Evolutionary conservation across 2,888 invertebrate genomes (phyloP).

Genomic region (Drosophila pseudotakahashii): DNA sequence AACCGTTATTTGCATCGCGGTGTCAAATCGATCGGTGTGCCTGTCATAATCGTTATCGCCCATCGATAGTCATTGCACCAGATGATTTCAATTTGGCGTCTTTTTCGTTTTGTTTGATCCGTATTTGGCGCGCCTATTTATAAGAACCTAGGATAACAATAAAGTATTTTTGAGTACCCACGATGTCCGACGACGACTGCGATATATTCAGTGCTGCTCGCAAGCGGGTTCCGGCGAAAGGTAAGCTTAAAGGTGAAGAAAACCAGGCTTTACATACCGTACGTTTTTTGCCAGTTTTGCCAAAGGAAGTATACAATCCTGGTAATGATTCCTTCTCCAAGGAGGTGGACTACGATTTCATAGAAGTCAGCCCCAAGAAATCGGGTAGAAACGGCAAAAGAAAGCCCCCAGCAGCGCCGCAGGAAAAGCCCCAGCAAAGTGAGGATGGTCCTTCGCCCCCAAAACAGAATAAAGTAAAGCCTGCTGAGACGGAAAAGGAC

Average conservation of each 20-base stretch:
- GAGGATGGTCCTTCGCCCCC: background rate
- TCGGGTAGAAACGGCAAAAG: conserved; percentile 3
- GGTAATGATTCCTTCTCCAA: conserved; percentile 24
- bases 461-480: background rate
- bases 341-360: conserved; percentile 56
- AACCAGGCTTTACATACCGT: background rate
- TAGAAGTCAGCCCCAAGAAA: conserved; percentile 28
- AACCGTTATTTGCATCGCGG: too few species aligned
- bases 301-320: conserved; percentile 12
- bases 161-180: background rate
- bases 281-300: conserved; percentile 20
- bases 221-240: conserved; percentile 7
- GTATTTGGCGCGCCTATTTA: background rate
- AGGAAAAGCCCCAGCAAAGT: conserved; percentile 6
- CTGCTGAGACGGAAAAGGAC: background rate
- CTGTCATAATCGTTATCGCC: background rate
- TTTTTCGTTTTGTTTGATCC: background rate
- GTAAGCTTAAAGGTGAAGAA: conserved; percentile 25
- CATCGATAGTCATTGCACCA: background rate
- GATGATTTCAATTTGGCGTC: background rate
- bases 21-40: too few species aligned
- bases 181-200: conserved; percentile 63
- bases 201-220: conserved; percentile 56
- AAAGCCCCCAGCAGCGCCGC: conserved; percentile 4
- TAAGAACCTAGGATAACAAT: background rate